These are phyloP conservation scores for Aricia artaxerxes DNA, from an alignment of 2,888 invertebrate genomes.

Conservation along the genomic window DNA sequence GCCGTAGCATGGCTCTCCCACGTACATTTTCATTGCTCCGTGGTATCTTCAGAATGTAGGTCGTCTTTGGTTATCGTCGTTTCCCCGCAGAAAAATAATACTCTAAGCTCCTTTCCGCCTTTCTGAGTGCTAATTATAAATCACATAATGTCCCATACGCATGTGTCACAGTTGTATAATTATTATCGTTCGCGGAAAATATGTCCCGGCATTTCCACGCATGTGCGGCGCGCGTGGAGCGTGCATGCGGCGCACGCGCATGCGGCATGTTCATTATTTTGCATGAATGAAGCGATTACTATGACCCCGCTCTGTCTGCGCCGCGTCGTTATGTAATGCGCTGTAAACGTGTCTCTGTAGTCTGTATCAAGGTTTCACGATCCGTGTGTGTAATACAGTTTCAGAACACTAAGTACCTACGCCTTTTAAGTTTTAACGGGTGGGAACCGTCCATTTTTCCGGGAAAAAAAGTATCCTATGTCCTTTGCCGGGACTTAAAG, in stretches of 20 bases:
- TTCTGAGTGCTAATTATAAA: background rate
- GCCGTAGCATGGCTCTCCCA: too few relatives aligned
- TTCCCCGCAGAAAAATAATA: too few relatives aligned
- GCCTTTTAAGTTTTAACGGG: too few relatives aligned
- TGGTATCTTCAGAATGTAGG: too few relatives aligned
- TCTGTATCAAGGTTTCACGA: background rate
- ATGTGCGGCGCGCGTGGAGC: conserved; percentile 50
- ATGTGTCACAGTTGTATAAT: background rate
- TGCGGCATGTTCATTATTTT: conserved; percentile 52
- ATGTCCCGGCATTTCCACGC: conserved; percentile 45
- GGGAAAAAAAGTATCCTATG: too few relatives aligned
- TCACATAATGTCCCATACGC: background rate
- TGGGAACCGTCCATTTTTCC: too few relatives aligned
- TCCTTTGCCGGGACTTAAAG: too few relatives aligned
- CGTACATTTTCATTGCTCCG: too few relatives aligned
- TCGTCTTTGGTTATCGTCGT: too few relatives aligned
- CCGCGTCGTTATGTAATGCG: conserved; percentile 4
- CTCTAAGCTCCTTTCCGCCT: too few relatives aligned
- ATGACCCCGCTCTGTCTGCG: conserved; percentile 30
- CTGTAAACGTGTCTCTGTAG: background rate
- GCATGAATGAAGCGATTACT: conserved; percentile 45
- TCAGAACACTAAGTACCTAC: background rate
- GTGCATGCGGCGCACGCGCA: conserved; percentile 58
- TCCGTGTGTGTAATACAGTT: background rate
- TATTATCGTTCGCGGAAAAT: conserved; percentile 28